Base-by-base conservation (phyloP, 2,113 vertebrate species). In the Uria aalge region DNA sequence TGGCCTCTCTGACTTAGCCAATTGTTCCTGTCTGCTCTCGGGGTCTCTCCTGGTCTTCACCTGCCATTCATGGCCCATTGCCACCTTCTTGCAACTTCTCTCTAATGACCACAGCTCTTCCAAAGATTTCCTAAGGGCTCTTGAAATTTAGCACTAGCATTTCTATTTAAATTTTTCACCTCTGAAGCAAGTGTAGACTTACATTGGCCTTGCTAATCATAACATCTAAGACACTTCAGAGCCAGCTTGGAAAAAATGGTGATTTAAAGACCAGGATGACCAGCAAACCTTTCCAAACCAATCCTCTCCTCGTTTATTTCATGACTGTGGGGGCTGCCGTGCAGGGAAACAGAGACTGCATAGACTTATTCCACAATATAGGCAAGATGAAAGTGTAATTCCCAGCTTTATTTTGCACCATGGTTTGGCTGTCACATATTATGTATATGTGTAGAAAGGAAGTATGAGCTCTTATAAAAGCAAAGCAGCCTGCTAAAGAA, bases 1-100 rank as follows among this genome's bases (percentile, higher is more conserved):
- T 95, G 87, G 77, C 74, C 53, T 92, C 75, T 86, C 62, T 85
- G 77, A 43, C 86, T n/a, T 85, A 34, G 87, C 69, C 80, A 95
- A 5, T 94, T 95, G 69, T 95, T 96, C 62, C 71, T 9, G 89
- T 76, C 94, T 96, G 81, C 91, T 96, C 67, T 85, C 4, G 4
- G 40, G 50, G 50, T 92, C 77, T 87, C 83, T 97, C 62, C 45
- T 95, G 89, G 16, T 96, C 84, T 92, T 97, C 93, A 97, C 91
- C 92, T 97, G 89, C 85, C 50, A 12, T 85, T 94, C 55, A 10
- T 95, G 81, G 93, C 91, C 52, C 63, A 18, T 19, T 89, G 89
- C 96, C 91, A 73, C 29, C 48, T 85, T 87, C 80, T 88, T 94
- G 66, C 94, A 95, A 15, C 67, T 90, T 59, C 29, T 79, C 69